Base-by-base conservation (phyloP, 2,113 vertebrate species). In the Malaclemys terrapin region DNA sequence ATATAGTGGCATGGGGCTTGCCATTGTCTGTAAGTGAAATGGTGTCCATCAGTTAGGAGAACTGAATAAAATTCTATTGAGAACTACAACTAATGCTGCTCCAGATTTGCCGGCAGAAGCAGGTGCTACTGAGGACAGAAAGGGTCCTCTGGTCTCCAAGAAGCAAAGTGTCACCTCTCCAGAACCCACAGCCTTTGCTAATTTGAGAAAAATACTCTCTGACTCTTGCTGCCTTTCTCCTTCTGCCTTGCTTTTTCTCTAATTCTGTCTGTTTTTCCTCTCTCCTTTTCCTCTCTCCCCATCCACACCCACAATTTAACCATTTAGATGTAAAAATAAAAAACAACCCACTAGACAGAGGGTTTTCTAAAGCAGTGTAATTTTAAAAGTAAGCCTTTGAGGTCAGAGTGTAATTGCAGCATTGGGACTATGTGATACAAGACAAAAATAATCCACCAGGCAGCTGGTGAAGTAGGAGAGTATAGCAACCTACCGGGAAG, bases 281-380 rank as follows among this genome's bases (percentile, higher is more conserved):
- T 94, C 83, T 93, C 85, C 95, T 94, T 89, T 87, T 94, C 94
- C 84, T 96, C 72, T 95, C 89, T 90, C 90, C 89, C 49, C 88
- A 94, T 96, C 98, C 97, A 97, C 97, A 98, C 97, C 98, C 97
- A 98, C 93, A 95, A 98, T 98, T 98, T 98, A 98, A 98, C 98
- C 91, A 94, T 98, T 98, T 98, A 98, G 93, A 92, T 91, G 94
- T 97, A 98, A 97, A 98, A 98, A 98, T 98, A 98, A 98, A 97
- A 97, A 97, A 96, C 94, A 98, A 98, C 96, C 98, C 98, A 98
- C 98, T 98, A 98, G 98, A 98, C 98, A 98, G 98, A 98, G 98
- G 98, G 97, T 98, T 98, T 98, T 96, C 98, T 98, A 90, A 96
- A 98, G 96, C 97, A 98, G 98, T 98, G 97, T 98, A 98, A 98